A percentile compares a stretch with the other conserved stretches of the same genome.
Conservation (phyloP, 2,797 vertebrate genomes). For the Trematocara caparti region DNA sequence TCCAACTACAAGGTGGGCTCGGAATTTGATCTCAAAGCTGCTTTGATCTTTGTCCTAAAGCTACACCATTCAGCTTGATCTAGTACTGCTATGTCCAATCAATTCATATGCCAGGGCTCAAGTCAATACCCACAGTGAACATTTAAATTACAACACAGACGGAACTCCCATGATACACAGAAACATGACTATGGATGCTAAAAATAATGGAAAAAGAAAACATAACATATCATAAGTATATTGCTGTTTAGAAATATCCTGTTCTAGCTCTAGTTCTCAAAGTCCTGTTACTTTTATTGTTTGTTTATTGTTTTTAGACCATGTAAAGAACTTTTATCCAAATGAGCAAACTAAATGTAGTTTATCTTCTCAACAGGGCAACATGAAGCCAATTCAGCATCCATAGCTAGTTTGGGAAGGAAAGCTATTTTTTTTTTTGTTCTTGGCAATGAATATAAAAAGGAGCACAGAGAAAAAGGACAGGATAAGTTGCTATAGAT, state of each 20-base stretch:
- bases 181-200: neutral
- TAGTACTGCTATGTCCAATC: conserved; percentile 35
- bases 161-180: neutral
- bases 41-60: conserved; percentile 33
- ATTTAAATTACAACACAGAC: conserved; percentile 2
- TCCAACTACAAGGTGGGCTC: conserved; percentile 55
- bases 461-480: neutral
- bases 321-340: neutral
- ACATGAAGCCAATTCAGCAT: conserved; percentile 20
- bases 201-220: neutral
- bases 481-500: neutral
- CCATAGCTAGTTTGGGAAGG: conserved; percentile 4
- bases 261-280: neutral
- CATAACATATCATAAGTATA: neutral
- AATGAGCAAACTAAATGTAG: neutral
- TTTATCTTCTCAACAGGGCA: conserved; percentile 12
- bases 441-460: neutral
- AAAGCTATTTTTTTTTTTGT: conserved; percentile 26
- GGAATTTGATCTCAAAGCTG: conserved; percentile 39
- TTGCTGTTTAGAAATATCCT: neutral
- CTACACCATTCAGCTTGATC: conserved; percentile 27
- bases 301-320: conserved; percentile 3
- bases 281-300: neutral
- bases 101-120: conserved; percentile 20
- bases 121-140: conserved; percentile 24